These are phyloP conservation scores for Megaceryle torquata DNA, from an alignment of 2,113 vertebrate genomes.

Conservation along the genomic window DNA sequence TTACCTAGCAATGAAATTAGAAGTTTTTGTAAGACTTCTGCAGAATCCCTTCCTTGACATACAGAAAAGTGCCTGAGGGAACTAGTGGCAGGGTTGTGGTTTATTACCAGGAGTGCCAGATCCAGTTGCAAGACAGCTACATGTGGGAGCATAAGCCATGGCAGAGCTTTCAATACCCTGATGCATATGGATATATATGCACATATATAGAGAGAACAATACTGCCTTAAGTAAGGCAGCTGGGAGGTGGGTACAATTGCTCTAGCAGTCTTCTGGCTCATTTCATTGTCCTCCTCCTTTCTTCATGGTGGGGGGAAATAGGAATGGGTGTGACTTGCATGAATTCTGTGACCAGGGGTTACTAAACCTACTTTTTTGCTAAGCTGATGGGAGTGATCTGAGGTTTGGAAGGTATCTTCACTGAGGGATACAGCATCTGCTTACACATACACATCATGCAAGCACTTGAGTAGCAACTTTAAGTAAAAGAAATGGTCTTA, in stretches of 20 bases:
- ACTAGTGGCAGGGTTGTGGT: background rate
- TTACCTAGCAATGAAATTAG: background rate
- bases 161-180: background rate
- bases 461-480: background rate
- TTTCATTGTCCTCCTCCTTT: background rate
- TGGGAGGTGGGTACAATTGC: background rate
- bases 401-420: background rate
- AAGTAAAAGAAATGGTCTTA: background rate
- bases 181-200: background rate
- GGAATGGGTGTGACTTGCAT: background rate
- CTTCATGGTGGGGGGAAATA: background rate
- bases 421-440: background rate
- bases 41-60: background rate
- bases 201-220: background rate
- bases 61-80: background rate
- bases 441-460: background rate
- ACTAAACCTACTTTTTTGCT: background rate
- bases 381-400: background rate
- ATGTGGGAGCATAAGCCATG: background rate
- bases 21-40: background rate
- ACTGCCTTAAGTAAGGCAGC: background rate
- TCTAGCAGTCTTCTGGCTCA: background rate
- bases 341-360: fast-evolving
- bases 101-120: background rate
- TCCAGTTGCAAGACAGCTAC: background rate